Base-by-base conservation (phyloP, 2,797 vertebrate species). In the Cottoperca gobio region DNA sequence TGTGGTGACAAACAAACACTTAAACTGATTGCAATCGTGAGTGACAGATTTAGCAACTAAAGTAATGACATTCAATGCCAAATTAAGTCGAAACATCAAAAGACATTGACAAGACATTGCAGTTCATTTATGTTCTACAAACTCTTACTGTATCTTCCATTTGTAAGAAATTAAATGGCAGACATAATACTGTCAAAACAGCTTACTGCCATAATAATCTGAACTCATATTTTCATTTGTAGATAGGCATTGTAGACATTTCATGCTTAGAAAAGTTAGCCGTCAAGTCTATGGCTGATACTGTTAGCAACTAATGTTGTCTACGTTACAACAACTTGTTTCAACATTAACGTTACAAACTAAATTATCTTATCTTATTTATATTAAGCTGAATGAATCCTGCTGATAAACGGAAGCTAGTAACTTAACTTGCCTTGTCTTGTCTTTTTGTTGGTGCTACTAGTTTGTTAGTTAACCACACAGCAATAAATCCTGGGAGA, bases 241-340 rank as follows among this genome's bases (percentile, higher is more conserved):
- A 45, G n/a, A 14, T 19, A 61, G 28, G 17, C 14, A 63, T 0
- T 57, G 37, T 23, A 73, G 14, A 73, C 52, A 28, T 48, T 35
- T 70, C 21, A 50, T 10, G 40, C 21, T 63, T 37, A 33, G 52
- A 59, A 11, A 61, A 46, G 60, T 68, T 26, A 57, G 50, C 69
- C 66, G 53, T 60, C 50, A 62, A 63, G 21, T 2, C 26, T 24
- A 14, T 37, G 52, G 42, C 13, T 59, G 9, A 45, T 58, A 45
- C 58, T 39, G 45, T 52, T 74, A 68, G 66, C 74, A 76, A 59
- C 65, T 63, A 35, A 46, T 69, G 63, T 69, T 50, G 46, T 21
- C 46, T 63, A 77, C 78, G 85, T 65, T 76, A 1, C 5, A 59
- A 35, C 35, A 73, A 79, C 76, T 78, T 75, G 45, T 69, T 66